These are phyloP conservation scores for Argynnis bischoffii DNA, from an alignment of 2,888 invertebrate species.

Conservation along the genomic window DNA sequence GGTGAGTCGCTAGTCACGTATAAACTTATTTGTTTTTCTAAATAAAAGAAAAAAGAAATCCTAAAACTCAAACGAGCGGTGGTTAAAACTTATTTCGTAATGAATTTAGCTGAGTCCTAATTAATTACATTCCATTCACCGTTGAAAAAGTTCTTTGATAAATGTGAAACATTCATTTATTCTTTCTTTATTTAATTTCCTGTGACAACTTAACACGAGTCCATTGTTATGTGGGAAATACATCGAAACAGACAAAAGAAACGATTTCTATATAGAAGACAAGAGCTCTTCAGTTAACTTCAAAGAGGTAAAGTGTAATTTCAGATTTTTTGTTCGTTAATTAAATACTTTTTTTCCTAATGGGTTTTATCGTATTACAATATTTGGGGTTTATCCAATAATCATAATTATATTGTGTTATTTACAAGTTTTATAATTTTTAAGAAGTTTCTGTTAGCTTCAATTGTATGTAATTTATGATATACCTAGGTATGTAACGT, in stretches of 20 bases:
- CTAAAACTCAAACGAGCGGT: no score
- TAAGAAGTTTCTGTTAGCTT: no score
- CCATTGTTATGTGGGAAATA: constrained; percentile 11
- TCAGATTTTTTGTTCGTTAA: neutral
- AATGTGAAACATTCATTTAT: constrained; percentile 10
- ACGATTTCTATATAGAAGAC: neutral
- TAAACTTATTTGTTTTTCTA: no score
- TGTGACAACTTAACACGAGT: constrained; percentile 16
- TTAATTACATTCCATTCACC: constrained; percentile 16
- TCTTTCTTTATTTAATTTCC: constrained; percentile 18
- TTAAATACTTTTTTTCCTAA: neutral
- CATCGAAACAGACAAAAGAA: constrained; percentile 12
- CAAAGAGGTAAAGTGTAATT: constrained; percentile 9
- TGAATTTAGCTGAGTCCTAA: constrained; percentile 3
- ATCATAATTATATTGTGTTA: no score
- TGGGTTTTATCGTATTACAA: neutral
- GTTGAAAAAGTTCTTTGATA: constrained; percentile 3
- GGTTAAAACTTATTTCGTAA: no score
- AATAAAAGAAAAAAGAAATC: no score
- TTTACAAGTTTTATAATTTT: no score
- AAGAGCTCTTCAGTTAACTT: neutral
- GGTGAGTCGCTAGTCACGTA: no score
- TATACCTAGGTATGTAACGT: no score
- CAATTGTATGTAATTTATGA: no score
- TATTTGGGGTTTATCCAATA: no score